Conservation (phyloP, 1,140 invertebrate genomes). For the Trichonephila clavata region DNA sequence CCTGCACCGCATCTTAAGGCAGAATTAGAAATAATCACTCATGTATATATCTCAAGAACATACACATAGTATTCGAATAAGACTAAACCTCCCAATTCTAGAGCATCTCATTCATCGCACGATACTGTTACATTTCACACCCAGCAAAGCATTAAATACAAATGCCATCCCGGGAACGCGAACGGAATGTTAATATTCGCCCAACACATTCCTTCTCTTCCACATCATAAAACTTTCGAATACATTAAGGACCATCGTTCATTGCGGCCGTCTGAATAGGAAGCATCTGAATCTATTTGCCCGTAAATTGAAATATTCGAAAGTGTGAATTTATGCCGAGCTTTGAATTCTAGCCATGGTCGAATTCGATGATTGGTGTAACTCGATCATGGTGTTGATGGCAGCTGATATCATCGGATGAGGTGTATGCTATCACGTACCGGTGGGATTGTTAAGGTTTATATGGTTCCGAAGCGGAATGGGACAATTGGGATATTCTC, state of each 20-base stretch:
- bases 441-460: background rate
- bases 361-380: background rate
- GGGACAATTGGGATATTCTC: background rate
- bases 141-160: background rate
- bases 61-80: too few species aligned
- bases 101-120: background rate
- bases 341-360: background rate
- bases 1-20: too few species aligned
- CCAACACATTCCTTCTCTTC: background rate
- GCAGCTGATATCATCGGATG: background rate
- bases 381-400: background rate
- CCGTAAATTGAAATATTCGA: background rate
- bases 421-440: background rate
- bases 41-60: too few species aligned
- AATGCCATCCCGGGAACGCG: background rate
- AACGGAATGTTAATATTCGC: background rate
- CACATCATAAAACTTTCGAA: background rate
- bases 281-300: background rate
- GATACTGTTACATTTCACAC: background rate
- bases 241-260: background rate
- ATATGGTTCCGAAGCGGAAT: background rate
- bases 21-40: too few species aligned
- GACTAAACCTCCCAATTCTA: too few species aligned
- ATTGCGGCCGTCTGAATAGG: background rate
- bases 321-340: background rate